Evolutionary conservation across 2,797 vertebrate species (phyloP), one percentile per base, ranked within the genome.

Genomic region (Vultur gryphus): DNA sequence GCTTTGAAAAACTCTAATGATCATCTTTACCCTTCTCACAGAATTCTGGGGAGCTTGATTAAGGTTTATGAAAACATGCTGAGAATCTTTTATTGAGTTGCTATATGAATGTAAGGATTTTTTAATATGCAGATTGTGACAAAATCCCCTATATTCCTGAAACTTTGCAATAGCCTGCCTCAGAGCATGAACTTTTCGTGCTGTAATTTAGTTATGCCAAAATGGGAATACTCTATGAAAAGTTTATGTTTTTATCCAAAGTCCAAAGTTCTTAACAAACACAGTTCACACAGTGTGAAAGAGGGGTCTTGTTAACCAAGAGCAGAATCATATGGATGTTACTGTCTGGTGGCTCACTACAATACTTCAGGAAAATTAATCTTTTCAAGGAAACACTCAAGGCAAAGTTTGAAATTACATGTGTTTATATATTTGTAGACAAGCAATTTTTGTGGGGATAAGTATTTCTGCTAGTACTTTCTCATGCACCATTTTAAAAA

Each of bases 391-490:
- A 96, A 96, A 59, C 13, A 67, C 23, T 76, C 48, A 64, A 85
- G 39, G 29, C 31, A 90, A 72, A 91, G 5, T 57, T 77, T 91
- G 52, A 92, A 94, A 93, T 83, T 11, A 35, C 41, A 46, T 75
- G 10, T 91, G 66, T 90, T 91, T 87, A 28, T 66, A 11, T 76
- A 88, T 79, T 46, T 90, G 25, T 59, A 94, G 88, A 84, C 20
- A 92, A 96, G 66, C 33, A 73, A 24, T 43, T 84, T 95, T 95
- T 93, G 59, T 86, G 46, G 33, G 44, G 57, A 37, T 87, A 73
- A 79, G 18, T 72, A 80, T 93, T 97, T 95, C 69, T 14, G 10
- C 39, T 73, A 89, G 43, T 77, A 75, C 51, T 89, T 97, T 81
- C 79, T 86, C 72, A 44, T 85, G 51, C 28, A 57, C 57, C 25